phyloP scores from a whole-genome alignment of 2,113 vertebrate species.

The Pangasianodon hypophthalmus region DNA sequence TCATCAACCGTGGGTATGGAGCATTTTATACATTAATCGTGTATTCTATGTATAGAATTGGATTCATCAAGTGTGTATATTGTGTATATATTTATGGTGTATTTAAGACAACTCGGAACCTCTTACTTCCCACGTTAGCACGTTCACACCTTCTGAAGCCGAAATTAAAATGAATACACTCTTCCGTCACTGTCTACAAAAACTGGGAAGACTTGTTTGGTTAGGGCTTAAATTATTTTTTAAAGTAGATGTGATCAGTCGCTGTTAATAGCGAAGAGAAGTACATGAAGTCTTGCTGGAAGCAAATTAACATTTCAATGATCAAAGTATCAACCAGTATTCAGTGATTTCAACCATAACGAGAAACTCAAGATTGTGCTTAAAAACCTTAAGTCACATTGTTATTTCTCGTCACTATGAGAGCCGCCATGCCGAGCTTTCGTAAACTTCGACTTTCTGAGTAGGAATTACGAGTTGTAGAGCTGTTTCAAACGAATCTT shows the following conservation, averaged over 20 bases:
- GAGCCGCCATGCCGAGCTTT: background rate
- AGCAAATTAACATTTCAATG: background rate
- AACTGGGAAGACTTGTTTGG: background rate
- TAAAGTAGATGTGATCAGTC: background rate
- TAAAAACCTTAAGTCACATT: background rate
- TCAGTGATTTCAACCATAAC: background rate
- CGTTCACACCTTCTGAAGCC: background rate
- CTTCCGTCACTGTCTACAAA: background rate
- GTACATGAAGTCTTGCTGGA: background rate
- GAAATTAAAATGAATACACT: background rate
- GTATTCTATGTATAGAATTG: background rate
- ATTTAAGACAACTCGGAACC: background rate
- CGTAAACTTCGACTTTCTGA: background rate
- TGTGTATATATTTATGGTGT: background rate
- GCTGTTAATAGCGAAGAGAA: background rate
- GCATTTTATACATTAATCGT: background rate
- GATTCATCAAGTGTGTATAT: background rate
- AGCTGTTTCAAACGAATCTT: background rate
- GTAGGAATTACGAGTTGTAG: background rate
- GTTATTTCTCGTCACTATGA: background rate
- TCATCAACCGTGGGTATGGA: background rate
- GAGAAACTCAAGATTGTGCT: background rate
- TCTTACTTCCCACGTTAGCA: background rate
- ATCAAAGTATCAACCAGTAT: background rate
- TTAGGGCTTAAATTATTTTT: background rate